Percentiles rank a stretch among this genome's conserved stretches.
phyloP scores from a whole-genome alignment of 2,888 invertebrate species.

The Aleiodes leptofemur region DNA sequence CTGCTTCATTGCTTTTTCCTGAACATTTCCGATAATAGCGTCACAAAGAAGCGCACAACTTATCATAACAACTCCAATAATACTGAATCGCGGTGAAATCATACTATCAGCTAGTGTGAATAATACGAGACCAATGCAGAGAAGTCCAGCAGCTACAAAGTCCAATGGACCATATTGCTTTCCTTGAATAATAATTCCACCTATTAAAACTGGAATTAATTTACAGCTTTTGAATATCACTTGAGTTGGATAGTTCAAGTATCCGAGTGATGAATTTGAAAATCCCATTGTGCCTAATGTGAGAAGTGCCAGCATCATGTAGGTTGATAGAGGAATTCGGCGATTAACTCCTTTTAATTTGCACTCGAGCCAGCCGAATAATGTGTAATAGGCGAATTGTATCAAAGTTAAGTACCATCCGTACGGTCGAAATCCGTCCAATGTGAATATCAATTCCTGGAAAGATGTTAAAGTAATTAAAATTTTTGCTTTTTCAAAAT shows the following conservation, averaged over 20 bases:
- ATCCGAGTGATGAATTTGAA: slow-evolving; percentile 95
- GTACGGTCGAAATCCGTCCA: slow-evolving; percentile 91
- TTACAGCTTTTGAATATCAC: slow-evolving; percentile 97
- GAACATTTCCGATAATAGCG: slow-evolving; percentile 97
- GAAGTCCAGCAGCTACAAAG: slow-evolving; percentile 87
- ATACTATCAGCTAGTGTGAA: slow-evolving; percentile 91
- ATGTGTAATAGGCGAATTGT: slow-evolving; percentile 91
- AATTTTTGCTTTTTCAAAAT: no score
- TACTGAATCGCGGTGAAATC: slow-evolving; percentile 85
- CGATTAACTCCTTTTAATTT: slow-evolving; percentile 79
- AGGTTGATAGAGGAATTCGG: slow-evolving; percentile 88
- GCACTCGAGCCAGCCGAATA: slow-evolving; percentile 88
- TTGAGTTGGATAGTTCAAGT: slow-evolving; percentile 97
- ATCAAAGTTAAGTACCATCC: slow-evolving; percentile 95
- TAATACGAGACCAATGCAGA: slow-evolving; percentile 93
- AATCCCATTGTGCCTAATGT: slow-evolving; percentile 97
- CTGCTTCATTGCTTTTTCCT: slow-evolving; percentile 95
- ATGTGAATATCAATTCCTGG: slow-evolving; percentile 91
- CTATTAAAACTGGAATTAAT: slow-evolving; percentile 95
- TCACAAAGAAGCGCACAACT: slow-evolving; percentile 93
- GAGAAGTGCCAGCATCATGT: slow-evolving; percentile 87
- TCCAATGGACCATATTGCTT: slow-evolving; percentile 91
- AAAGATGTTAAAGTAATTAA: slow-evolving; percentile 50
- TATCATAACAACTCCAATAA: slow-evolving; percentile 84
- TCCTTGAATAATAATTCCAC: slow-evolving; percentile 93